Percentiles rank a stretch among this genome's conserved stretches.
phyloP scores from a whole-genome alignment of 2,888 invertebrate genomes.

The Apamea anceps region DNA sequence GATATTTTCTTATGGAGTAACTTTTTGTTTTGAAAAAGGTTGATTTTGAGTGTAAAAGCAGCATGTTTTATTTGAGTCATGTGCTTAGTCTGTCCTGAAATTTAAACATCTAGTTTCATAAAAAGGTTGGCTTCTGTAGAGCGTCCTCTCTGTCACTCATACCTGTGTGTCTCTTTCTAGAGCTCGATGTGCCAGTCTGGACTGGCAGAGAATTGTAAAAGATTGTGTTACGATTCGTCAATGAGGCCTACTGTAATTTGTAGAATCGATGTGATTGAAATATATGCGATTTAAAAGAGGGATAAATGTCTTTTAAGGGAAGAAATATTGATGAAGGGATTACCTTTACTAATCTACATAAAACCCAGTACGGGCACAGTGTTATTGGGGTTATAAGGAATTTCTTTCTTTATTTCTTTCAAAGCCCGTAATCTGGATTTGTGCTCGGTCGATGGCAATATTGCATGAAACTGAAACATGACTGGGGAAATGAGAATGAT shows the following conservation, averaged over 20 bases:
- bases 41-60: not conserved
- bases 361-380: not conserved
- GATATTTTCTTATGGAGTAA: not conserved
- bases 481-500: not conserved
- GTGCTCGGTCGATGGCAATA: not conserved
- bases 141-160: not conserved
- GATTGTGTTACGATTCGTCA: not conserved
- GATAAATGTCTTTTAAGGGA: not conserved
- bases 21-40: not conserved
- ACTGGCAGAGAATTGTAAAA: not conserved
- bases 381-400: not conserved
- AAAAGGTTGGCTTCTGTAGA: not conserved
- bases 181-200: not conserved
- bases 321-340: not conserved
- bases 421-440: not conserved
- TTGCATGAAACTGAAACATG: not conserved
- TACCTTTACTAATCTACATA: not conserved
- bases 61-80: not conserved
- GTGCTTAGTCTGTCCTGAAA: not conserved
- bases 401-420: not conserved
- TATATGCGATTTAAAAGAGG: not conserved
- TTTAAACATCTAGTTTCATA: not conserved
- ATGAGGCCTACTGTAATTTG: not conserved
- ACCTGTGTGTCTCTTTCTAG: not conserved
- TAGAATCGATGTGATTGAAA: slow-evolving; percentile 4